phyloP scores from a whole-genome alignment of 2,797 vertebrate genomes.

The Numenius phaeopus region DNA sequence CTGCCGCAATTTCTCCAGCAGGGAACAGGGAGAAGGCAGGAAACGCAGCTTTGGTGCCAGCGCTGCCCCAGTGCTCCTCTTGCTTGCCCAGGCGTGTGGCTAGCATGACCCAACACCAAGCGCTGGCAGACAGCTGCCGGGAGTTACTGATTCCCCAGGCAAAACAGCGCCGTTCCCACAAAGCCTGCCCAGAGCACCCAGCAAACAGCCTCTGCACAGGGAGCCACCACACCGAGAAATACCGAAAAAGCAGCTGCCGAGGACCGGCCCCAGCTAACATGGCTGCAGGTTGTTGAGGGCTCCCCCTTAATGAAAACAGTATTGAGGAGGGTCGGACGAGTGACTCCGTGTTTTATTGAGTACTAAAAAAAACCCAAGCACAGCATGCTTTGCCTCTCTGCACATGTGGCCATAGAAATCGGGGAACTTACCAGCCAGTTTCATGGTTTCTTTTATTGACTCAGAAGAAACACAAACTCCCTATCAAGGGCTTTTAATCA shows the following conservation, averaged over 20 bases:
- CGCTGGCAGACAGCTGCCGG: neutral
- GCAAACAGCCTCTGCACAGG: neutral
- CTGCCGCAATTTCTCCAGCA: neutral
- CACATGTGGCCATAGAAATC: neutral
- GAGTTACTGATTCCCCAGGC: neutral
- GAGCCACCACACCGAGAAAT: neutral
- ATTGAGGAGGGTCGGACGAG: neutral
- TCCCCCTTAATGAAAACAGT: neutral
- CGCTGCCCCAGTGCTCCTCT: neutral
- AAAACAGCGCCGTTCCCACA: neutral
- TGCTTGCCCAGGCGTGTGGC: neutral
- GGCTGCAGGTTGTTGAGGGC: neutral
- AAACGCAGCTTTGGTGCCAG: neutral
- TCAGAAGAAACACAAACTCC: neutral
- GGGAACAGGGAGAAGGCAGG: neutral
- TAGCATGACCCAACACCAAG: neutral
- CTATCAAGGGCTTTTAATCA: neutral
- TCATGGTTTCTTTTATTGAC: neutral
- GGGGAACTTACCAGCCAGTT: neutral
- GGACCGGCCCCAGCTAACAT: neutral
- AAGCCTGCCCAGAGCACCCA: neutral
- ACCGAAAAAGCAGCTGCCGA: neutral
- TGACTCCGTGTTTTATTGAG: accelerated
- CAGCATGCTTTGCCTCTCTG: neutral
- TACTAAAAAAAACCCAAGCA: neutral